These are phyloP conservation scores for Drosophila littoralis DNA, from an alignment of 1,140 invertebrate species.

Conservation along the genomic window DNA sequence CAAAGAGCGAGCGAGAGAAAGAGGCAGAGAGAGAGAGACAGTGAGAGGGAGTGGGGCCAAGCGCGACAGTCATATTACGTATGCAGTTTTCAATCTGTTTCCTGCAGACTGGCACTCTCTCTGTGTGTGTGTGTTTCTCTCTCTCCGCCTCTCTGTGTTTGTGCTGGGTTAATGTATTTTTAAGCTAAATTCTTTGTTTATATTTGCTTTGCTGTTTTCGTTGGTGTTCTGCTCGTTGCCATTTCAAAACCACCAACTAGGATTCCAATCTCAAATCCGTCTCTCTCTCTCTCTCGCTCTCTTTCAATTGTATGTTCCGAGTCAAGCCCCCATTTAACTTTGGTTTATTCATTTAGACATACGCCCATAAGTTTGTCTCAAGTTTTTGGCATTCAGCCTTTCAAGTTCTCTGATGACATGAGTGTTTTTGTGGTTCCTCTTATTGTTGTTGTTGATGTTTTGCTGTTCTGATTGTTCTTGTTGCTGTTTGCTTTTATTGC, in stretches of 20 bases:
- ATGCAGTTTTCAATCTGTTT: constrained; percentile 65
- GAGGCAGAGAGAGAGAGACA: neutral
- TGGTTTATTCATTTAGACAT: constrained; percentile 62
- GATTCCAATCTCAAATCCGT: constrained; percentile 19
- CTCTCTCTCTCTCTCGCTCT: neutral
- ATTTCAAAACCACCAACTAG: constrained; percentile 31
- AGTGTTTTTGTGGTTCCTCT: constrained; percentile 28
- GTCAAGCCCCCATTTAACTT: constrained; percentile 55
- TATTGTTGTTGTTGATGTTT: constrained; percentile 16
- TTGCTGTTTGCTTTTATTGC: constrained; percentile 65
- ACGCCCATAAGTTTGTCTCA: constrained; percentile 66
- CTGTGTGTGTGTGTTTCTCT: constrained; percentile 1
- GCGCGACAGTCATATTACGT: constrained; percentile 38
- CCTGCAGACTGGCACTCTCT: constrained; percentile 20
- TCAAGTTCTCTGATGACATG: constrained; percentile 27
- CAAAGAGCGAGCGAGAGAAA: neutral
- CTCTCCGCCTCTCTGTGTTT: constrained; percentile 24
- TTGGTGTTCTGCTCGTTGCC: constrained; percentile 50
- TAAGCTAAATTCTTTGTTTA: constrained; percentile 83
- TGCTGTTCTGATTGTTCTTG: constrained; percentile 26
- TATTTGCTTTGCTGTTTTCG: constrained; percentile 74
- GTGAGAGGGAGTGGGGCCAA: neutral
- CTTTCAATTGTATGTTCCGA: constrained; percentile 6
- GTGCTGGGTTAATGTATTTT: constrained; percentile 78
- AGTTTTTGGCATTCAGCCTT: constrained; percentile 50